Conservation (phyloP, 2,113 vertebrate genomes). For the Pungitius pungitius region DNA sequence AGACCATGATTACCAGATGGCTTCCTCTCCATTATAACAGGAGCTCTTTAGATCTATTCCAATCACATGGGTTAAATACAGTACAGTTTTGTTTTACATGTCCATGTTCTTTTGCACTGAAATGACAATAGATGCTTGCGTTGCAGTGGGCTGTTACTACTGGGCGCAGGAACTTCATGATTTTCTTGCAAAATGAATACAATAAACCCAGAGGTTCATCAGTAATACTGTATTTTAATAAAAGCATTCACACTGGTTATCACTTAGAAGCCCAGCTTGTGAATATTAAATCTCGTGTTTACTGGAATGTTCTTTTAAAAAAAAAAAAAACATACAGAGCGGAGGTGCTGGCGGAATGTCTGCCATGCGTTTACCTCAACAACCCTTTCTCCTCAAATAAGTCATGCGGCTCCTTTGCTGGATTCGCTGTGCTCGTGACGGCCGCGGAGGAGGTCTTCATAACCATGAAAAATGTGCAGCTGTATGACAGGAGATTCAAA, state of each 20-base stretch:
- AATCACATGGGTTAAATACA: constrained; percentile 5
- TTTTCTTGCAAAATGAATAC: constrained; percentile 10
- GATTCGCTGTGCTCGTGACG: constrained; percentile 31
- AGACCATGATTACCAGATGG: constrained; percentile 58
- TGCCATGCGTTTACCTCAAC: constrained; percentile 26
- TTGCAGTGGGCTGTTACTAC: not conserved
- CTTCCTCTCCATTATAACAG: constrained; percentile 21
- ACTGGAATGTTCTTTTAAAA: constrained; percentile 31
- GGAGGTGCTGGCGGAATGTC: constrained; percentile 30
- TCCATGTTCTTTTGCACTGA: not conserved
- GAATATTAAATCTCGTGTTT: constrained; percentile 13
- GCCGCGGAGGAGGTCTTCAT: not conserved
- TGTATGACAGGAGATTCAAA: constrained; percentile 20
- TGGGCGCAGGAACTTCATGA: not conserved
- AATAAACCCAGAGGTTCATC: constrained; percentile 5
- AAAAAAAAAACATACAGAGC: constrained; percentile 19
- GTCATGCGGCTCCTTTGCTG: constrained; percentile 4
- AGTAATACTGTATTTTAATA: not conserved
- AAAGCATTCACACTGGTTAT: constrained; percentile 21
- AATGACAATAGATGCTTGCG: not conserved
- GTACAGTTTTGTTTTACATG: constrained; percentile 4
- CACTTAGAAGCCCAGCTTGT: constrained; percentile 4
- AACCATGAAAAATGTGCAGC: constrained; percentile 18
- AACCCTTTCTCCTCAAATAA: constrained; percentile 32
- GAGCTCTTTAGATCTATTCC: not conserved